A percentile compares a stretch with the other conserved stretches of the same genome.
phyloP scores from a whole-genome alignment of 1,140 invertebrate genomes.

The Lordiphosa mommai region DNA sequence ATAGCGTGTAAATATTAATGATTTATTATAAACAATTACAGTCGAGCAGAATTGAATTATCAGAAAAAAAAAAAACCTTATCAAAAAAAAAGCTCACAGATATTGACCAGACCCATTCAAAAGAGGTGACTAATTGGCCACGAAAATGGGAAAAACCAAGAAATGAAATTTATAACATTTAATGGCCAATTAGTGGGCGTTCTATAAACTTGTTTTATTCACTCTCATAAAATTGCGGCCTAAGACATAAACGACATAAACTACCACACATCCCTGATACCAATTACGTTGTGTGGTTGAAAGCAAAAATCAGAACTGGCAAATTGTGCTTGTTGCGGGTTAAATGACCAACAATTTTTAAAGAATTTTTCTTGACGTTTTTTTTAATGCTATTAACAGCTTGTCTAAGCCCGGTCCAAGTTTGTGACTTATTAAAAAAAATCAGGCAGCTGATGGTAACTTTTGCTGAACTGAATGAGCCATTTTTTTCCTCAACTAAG shows the following conservation, averaged over 20 bases:
- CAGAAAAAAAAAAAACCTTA: constrained; percentile 8
- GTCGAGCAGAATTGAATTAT: constrained; percentile 4
- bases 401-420: constrained; percentile 20
- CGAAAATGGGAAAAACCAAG: constrained; percentile 10
- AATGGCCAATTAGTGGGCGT: constrained; percentile 11
- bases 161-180: constrained; percentile 12
- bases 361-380: background rate
- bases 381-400: constrained; percentile 17
- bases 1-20: background rate
- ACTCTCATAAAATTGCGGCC: constrained; percentile 6
- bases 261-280: background rate
- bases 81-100: constrained; percentile 10
- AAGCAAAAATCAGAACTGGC: constrained; percentile 5
- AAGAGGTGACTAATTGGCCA: constrained; percentile 11
- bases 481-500: constrained; percentile 7
- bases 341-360: constrained; percentile 6
- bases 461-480: constrained; percentile 5
- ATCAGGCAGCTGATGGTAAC: constrained; percentile 1
- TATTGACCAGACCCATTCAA: background rate
- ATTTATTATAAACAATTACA: constrained; percentile 1
- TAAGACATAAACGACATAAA: background rate
- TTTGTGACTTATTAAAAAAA: constrained; percentile 43
- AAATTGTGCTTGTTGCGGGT: background rate
- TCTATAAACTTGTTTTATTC: constrained; percentile 7
- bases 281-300: constrained; percentile 3